phyloP scores from a whole-genome alignment of 2,888 invertebrate species.

The Athalia cordata region DNA sequence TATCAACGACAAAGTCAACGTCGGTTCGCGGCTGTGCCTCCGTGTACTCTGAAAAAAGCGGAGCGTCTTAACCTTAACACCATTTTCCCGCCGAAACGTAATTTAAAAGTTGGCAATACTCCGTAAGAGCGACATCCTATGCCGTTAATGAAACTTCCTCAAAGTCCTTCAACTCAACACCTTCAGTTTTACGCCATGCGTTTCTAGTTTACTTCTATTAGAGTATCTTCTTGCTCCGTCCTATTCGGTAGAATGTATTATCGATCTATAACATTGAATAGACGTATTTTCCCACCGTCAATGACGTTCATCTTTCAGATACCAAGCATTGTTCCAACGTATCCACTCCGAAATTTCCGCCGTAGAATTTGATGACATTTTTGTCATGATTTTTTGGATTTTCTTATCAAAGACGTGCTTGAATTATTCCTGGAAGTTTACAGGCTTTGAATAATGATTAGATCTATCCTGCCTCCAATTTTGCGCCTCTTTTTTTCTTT shows the following conservation, averaged over 20 bases:
- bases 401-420: not conserved
- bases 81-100: constrained; percentile 67
- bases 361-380: not conserved
- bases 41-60: constrained; percentile 38
- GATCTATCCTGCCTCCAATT: not conserved
- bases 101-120: constrained; percentile 70
- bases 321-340: too few relatives aligned
- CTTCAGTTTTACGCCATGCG: constrained; percentile 64
- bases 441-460: not conserved
- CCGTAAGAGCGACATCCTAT: constrained; percentile 59
- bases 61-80: constrained; percentile 54
- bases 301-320: not conserved
- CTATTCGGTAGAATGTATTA: constrained; percentile 10
- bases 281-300: not conserved
- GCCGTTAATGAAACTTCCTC: constrained; percentile 69
- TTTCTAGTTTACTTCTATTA: constrained; percentile 44
- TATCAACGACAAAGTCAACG: constrained; percentile 28
- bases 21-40: not conserved
- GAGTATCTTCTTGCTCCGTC: constrained; percentile 22
- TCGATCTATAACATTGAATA: constrained; percentile 5
- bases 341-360: not conserved
- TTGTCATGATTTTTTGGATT: not conserved
- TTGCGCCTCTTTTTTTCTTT: not conserved
- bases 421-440: not conserved
- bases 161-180: constrained; percentile 62